A percentile compares a stretch with the other conserved stretches of the same genome.
phyloP scores from a whole-genome alignment of 1,140 invertebrate genomes.

The Anagrus nilaparvatae region DNA sequence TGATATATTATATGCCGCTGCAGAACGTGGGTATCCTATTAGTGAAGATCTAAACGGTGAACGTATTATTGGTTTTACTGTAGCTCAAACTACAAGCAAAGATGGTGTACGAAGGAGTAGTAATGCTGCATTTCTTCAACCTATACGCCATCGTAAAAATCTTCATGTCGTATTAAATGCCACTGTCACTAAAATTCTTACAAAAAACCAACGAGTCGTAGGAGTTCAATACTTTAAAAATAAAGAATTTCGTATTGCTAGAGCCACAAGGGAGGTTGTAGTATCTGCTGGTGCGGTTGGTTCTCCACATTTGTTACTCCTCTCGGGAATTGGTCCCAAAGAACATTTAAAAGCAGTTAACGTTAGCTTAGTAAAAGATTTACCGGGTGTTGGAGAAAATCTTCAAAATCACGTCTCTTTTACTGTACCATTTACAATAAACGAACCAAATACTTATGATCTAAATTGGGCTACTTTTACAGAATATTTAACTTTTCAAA shows the following conservation, averaged over 20 bases:
- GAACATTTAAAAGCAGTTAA: constrained; percentile 43
- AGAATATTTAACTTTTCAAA: constrained; percentile 50
- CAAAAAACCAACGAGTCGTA: constrained; percentile 46
- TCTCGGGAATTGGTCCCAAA: constrained; percentile 59
- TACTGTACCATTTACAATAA: constrained; percentile 40
- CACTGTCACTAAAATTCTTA: constrained; percentile 50
- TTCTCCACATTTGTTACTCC: constrained; percentile 55
- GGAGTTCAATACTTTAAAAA: constrained; percentile 46
- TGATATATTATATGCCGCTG: constrained; percentile 47
- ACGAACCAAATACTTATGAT: constrained; percentile 45
- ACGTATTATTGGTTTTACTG: constrained; percentile 38
- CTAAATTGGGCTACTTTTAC: constrained; percentile 50
- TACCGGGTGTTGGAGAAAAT: constrained; percentile 68
- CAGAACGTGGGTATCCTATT: constrained; percentile 44
- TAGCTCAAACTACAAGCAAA: constrained; percentile 44
- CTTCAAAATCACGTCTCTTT: constrained; percentile 63
- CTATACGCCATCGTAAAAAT: constrained; percentile 51
- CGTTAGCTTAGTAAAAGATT: constrained; percentile 45
- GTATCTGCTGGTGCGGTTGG: constrained; percentile 50
- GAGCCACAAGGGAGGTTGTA: constrained; percentile 39
- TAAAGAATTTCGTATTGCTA: constrained; percentile 16
- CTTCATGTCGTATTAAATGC: constrained; percentile 61
- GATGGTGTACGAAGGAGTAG: constrained; percentile 58
- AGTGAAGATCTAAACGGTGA: constrained; percentile 48
- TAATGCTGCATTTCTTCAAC: constrained; percentile 55